Percentiles rank a stretch among this genome's conserved stretches.
phyloP scores from a whole-genome alignment of 2,888 invertebrate genomes.

The Antheraea assamensis region DNA sequence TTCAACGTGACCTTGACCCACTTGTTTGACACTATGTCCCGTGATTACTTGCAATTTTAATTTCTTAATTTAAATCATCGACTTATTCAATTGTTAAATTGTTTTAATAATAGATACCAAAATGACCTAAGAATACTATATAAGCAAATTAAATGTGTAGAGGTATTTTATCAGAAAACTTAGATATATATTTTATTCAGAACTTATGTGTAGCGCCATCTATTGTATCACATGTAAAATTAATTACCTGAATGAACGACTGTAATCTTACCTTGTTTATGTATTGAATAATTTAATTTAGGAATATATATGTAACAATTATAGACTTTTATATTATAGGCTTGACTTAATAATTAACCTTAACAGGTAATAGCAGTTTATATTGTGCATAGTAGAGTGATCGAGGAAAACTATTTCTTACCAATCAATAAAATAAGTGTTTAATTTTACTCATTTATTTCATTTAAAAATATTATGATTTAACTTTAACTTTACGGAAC shows the following conservation, averaged over 20 bases:
- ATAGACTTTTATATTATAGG: not conserved
- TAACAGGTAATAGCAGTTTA: not conserved
- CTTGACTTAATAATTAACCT: no score
- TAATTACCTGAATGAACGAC: not conserved
- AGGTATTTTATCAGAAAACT: not conserved
- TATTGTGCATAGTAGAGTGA: not conserved
- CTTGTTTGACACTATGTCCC: constrained; percentile 47
- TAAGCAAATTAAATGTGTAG: not conserved
- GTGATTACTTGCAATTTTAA: constrained; percentile 42
- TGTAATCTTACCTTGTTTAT: not conserved
- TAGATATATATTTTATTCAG: not conserved
- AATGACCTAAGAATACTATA: not conserved
- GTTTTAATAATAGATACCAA: not conserved
- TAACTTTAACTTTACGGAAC: no score
- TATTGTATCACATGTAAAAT: not conserved
- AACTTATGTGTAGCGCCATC: constrained; percentile 15
- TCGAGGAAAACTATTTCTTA: not conserved
- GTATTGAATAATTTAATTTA: not conserved
- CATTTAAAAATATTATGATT: no score
- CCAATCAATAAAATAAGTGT: not conserved
- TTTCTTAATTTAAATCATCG: not conserved
- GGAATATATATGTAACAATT: not conserved
- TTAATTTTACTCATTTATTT: not conserved
- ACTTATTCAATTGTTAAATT: not conserved
- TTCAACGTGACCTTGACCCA: constrained; percentile 65